These are phyloP conservation scores for Phoenicopterus ruber DNA, from an alignment of 2,113 vertebrate species.

Conservation along the genomic window DNA sequence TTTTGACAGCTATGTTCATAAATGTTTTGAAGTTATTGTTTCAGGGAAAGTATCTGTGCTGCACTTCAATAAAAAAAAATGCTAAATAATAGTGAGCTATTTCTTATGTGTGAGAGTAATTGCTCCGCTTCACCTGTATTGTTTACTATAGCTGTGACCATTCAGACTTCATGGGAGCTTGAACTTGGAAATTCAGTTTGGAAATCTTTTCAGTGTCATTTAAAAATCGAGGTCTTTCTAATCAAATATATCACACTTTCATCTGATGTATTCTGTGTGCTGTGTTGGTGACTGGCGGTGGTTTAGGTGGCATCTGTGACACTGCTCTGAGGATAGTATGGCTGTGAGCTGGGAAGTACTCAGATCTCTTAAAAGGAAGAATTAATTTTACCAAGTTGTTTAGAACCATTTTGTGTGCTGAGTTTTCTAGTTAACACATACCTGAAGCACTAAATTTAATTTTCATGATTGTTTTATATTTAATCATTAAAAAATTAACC, in stretches of 20 bases:
- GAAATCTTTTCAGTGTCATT: background rate
- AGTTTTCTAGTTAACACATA: background rate
- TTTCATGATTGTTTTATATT: background rate
- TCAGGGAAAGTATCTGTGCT: constrained; percentile 13
- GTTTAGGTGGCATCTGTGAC: background rate
- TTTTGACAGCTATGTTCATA: constrained; percentile 14
- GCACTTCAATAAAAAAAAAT: constrained; percentile 52
- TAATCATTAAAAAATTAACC: background rate
- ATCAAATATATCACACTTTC: background rate
- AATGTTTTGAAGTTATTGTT: constrained; percentile 27
- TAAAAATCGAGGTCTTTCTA: background rate
- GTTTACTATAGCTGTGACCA: background rate
- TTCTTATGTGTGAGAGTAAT: background rate
- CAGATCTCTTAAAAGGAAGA: background rate
- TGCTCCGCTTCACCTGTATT: background rate
- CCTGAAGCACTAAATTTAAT: background rate
- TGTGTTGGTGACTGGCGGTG: background rate
- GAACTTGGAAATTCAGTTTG: background rate
- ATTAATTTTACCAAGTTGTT: background rate
- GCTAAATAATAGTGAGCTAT: background rate
- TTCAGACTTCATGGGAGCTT: background rate
- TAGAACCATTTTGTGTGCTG: background rate
- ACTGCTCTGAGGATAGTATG: background rate
- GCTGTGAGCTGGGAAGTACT: background rate
- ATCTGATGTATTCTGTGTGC: background rate